Evolutionary conservation across 1,140 invertebrate species (phyloP), one percentile per base, ranked within the genome.

Genomic region (Theocolax elegans): DNA sequence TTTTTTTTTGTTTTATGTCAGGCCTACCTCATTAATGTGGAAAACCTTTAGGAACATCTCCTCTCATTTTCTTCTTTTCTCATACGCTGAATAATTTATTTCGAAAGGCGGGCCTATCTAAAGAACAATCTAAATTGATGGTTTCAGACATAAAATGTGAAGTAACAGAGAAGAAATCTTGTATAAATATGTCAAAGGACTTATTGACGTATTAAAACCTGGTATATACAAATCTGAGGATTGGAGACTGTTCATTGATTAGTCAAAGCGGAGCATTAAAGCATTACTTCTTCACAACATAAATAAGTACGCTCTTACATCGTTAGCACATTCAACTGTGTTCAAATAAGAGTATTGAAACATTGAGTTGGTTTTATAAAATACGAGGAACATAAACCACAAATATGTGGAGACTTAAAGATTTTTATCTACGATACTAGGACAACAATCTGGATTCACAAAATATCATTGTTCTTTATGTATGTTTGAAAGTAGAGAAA

Each of bases 331-430:
- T 31, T 63, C 59, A 44, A n/a, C 58, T 23, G 40, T 27, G 6
- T 40, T 60, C 44, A 60, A 60, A 23, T 35, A 42, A 60, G 42
- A 21, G 15, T 60, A 63, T 48, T 44, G 12, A 48, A 54, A 54
- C n/a, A 7, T 54, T 31, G 15, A 54, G 31, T 12, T 29, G 23
- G 51, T 54, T n/a, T 31, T 63, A 63, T 63, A 29, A 48, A 48
- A 63, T 63, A 63, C 35, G 13, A 17, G 15, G 58, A 60, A 60
- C 58, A 60, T 31, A 21, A 60, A 40, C 44, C 38, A 21, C 35
- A 42, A 60, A 42, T 63, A 15, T 63, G 60, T 49, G 60, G 60
- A 27, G 60, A 63, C 31, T 31, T 63, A 31, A 54, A 54, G 44
- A 60, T 63, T 44, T 13, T 59, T n/a, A n/a, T n/a, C n/a, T n/a